Percentiles rank a stretch among this genome's conserved stretches.
These are phyloP conservation scores for Panulirus ornatus DNA, from an alignment of 1,140 invertebrate species.

Conservation along the genomic window DNA sequence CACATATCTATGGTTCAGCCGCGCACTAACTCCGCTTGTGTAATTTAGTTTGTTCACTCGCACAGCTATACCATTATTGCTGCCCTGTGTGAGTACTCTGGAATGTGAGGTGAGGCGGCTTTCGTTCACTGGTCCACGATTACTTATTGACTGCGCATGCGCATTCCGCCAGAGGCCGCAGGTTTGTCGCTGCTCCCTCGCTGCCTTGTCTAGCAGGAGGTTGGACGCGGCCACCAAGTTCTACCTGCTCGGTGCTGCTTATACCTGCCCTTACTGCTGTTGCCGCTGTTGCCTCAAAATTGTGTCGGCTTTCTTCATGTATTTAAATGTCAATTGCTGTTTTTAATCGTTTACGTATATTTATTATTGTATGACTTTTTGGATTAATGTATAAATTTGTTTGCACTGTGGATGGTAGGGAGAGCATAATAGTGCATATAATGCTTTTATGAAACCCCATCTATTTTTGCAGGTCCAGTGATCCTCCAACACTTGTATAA, in stretches of 20 bases:
- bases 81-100: background rate
- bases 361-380: constrained; percentile 63
- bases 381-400: constrained; percentile 51
- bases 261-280: constrained; percentile 44
- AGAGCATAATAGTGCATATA: constrained; percentile 19
- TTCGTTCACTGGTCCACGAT: background rate
- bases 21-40: constrained; percentile 14
- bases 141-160: background rate
- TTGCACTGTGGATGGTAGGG: constrained; percentile 46
- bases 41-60: constrained; percentile 12
- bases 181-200: background rate
- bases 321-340: constrained; percentile 66
- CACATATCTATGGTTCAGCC: constrained; percentile 12
- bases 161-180: constrained; percentile 1
- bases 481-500: constrained; percentile 21
- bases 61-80: background rate
- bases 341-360: constrained; percentile 65
- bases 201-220: constrained; percentile 3
- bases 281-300: constrained; percentile 57
- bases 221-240: constrained; percentile 39
- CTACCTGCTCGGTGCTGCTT: constrained; percentile 49
- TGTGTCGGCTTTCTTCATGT: constrained; percentile 62
- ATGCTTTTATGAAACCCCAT: background rate
- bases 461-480: constrained; percentile 51
- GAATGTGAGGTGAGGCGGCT: background rate